Evolutionary conservation across 2,888 invertebrate genomes (phyloP), one percentile per base, ranked within the genome.

Genomic region (Drosophila siamana): DNA sequence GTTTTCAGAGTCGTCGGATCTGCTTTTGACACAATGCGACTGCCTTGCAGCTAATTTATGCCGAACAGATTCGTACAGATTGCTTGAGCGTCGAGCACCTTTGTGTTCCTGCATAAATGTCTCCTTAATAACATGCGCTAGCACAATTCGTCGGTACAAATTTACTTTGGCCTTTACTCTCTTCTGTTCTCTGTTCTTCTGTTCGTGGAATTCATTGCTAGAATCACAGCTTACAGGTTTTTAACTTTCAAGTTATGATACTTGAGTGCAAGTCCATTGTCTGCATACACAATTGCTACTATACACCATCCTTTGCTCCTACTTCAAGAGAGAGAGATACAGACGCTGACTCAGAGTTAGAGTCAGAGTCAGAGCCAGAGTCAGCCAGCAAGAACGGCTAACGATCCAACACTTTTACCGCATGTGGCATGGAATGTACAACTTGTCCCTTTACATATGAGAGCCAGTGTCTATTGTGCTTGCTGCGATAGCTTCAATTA

Each of bases 41-140:
- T 46, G 62, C 40, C 63, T 54, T 67, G 64, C 78, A 62, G 74
- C 80, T 83, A 83, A 83, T 83, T 83, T 83, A 83, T 83, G 78
- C 78, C 64, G 36, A 48, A 65, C 64, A 77, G 59, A 64, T 41
- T 28, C 44, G 19, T 22, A 44, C 52, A 46, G 41, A 68, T 65
- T 67, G 51, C 44, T 24, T 47, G 50, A 64, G 59, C 65, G 60
- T 50, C 52, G 13, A 61, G 47, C 69, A 71, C 71, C 69, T 72
- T 69, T 82, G 68, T 68, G 69, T 56, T 66, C 57, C 73, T 65
- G 69, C 83, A 85, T 82, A 82, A 82, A 85, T 75, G 72, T 67
- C 82, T 74, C 69, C 69, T 79, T 82, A 82, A 85, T 82, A 82
- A 71, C 61, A 59, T 62, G 44, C 69, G 52, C 69, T 54, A 38